Conservation (phyloP, 2,113 vertebrate genomes). For the Marmota flaviventris region DNA sequence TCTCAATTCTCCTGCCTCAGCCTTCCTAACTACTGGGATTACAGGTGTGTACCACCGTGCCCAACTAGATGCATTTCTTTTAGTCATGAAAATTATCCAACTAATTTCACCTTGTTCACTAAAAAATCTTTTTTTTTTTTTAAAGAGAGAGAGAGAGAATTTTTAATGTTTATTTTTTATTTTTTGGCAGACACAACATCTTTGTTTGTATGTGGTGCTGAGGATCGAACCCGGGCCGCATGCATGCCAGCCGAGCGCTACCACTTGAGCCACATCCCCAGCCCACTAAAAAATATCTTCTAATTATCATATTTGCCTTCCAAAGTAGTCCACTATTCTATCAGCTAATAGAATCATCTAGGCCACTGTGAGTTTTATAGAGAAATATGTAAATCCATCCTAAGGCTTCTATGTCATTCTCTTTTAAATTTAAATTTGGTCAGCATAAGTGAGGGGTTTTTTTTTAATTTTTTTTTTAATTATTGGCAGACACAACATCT, state of each 20-base stretch:
- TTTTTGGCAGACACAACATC: too few species aligned
- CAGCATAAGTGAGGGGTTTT: slow-evolving; percentile 11
- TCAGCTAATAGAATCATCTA: neutral
- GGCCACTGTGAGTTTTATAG: neutral
- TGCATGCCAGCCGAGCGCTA: too few species aligned
- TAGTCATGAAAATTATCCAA: slow-evolving; percentile 29
- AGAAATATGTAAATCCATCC: slow-evolving; percentile 55
- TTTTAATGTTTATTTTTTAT: too few species aligned
- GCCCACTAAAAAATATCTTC: neutral
- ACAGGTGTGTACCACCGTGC: too few species aligned
- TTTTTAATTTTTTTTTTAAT: too few species aligned
- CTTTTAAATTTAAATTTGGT: slow-evolving; percentile 27
- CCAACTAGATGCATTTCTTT: neutral
- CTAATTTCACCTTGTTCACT: slow-evolving; percentile 36
- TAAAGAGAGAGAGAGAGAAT: too few species aligned
- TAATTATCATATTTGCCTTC: slow-evolving; percentile 58
- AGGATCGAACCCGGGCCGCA: too few species aligned
- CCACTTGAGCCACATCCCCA: too few species aligned
- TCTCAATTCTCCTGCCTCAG: too few species aligned
- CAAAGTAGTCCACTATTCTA: slow-evolving; percentile 25
- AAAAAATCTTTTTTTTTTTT: neutral
- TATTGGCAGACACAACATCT: too few species aligned
- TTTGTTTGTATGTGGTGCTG: too few species aligned
- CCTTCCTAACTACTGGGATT: too few species aligned
- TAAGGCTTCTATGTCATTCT: neutral